Evolutionary conservation across 2,797 vertebrate genomes (phyloP).

Genomic region (Gambelia wislizenii): DNA sequence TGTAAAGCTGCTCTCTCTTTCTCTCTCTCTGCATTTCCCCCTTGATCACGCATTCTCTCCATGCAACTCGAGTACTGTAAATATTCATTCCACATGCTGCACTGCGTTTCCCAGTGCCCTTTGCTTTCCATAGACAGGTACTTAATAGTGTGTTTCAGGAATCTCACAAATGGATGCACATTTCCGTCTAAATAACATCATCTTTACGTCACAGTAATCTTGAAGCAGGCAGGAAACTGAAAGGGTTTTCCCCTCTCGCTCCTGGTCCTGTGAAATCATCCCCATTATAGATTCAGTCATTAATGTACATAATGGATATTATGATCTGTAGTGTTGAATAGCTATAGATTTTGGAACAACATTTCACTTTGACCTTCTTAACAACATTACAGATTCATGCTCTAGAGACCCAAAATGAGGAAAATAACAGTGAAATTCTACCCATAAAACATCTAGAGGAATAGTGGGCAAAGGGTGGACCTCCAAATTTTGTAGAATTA

Average conservation of each 20-base stretch:
- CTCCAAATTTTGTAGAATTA: too few species aligned
- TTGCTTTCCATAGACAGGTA: slow-evolving; percentile 12
- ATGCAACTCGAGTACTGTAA: slow-evolving; percentile 35
- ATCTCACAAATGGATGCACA: slow-evolving; percentile 43
- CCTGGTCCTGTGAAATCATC: slow-evolving; percentile 9
- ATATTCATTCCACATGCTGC: slow-evolving; percentile 38
- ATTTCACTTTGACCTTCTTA: fast-evolving
- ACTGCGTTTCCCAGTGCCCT: slow-evolving; percentile 20
- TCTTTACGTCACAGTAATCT: slow-evolving; percentile 26
- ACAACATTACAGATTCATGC: background rate
- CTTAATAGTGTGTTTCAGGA: slow-evolving; percentile 44
- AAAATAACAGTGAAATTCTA: background rate
- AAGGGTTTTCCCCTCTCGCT: background rate
- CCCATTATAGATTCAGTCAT: background rate
- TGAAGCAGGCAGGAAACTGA: background rate
- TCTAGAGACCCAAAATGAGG: background rate
- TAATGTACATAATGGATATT: background rate
- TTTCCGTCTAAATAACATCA: slow-evolving; percentile 19
- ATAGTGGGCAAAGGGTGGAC: too few species aligned
- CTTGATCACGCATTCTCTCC: slow-evolving; percentile 13
- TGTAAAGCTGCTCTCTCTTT: background rate
- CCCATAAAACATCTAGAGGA: background rate
- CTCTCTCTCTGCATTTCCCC: background rate
- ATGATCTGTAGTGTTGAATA: background rate
- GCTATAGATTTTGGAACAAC: background rate